These are phyloP conservation scores for Drosophila sp. DNA, from an alignment of 1,140 invertebrate genomes.

Conservation along the genomic window DNA sequence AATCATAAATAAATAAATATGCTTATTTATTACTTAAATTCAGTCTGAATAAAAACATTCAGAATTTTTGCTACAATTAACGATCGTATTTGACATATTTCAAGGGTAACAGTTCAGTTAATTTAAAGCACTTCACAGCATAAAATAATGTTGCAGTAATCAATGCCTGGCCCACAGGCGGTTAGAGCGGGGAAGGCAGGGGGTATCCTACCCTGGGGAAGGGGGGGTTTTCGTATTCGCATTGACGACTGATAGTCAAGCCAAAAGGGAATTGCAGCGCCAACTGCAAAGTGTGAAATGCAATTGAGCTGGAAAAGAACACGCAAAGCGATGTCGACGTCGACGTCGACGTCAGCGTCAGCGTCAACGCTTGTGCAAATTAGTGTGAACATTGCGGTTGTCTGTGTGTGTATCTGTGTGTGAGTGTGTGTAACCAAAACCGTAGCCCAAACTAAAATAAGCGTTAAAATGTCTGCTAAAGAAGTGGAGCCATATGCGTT, in stretches of 20 bases:
- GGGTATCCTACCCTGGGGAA: not conserved
- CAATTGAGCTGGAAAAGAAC: constrained; percentile 71
- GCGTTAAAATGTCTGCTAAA: constrained; percentile 80
- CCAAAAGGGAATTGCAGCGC: constrained; percentile 24
- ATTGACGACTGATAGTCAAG: constrained; percentile 24
- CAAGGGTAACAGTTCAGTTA: too few relatives aligned
- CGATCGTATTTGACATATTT: too few relatives aligned
- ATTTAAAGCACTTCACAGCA: not conserved
- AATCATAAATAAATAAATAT: too few relatives aligned
- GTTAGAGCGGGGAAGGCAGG: too few relatives aligned
- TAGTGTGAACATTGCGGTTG: constrained; percentile 73
- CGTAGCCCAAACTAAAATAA: constrained; percentile 77
- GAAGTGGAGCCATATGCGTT: constrained; percentile 50
- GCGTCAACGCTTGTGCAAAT: constrained; percentile 58
- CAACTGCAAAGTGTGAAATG: constrained; percentile 53
- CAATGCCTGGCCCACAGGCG: constrained; percentile 12
- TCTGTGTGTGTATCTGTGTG: constrained; percentile 13
- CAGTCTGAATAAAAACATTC: too few relatives aligned
- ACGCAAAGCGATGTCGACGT: constrained; percentile 38
- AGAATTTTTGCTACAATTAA: too few relatives aligned
- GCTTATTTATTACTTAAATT: too few relatives aligned
- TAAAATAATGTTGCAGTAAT: constrained; percentile 17
- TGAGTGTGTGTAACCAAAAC: constrained; percentile 39
- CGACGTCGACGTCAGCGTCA: constrained; percentile 26
- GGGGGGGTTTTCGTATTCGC: not conserved